Evolutionary conservation across 2,113 vertebrate species (phyloP), one percentile per base, ranked within the genome.

Genomic region (Stigmatopora argus): DNA sequence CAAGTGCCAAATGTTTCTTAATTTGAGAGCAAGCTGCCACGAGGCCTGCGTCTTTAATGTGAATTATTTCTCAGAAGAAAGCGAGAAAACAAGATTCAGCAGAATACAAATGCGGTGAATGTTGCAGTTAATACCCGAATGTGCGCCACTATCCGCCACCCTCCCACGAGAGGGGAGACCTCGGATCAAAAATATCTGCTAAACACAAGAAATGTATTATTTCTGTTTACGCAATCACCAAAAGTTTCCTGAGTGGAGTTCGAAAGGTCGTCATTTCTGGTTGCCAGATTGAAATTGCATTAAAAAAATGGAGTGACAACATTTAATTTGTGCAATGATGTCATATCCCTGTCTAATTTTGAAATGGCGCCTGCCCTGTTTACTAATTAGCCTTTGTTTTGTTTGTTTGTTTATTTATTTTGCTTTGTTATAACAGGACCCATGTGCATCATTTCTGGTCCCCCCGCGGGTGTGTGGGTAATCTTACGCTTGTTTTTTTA

Each of bases 101-200:
- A 78, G 58, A 66, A 77, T 71, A 69, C 44, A 67, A 74, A 80
- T 18, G 58, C 69, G 41, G 34, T 64, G 57, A 1, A 64, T 72
- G 46, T 48, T 69, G 73, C 7, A 38, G 72, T 72, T 78, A 35
- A 49, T 70, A 48, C 67, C 74, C 57, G 6, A 41, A 7, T 4
- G 4, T 41, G 38, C 9, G 38, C 38, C 9, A 31, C 26, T 41
- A 8, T 1, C 35, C 63, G 55, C 65, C 13, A 0, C 59, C 19
- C 44, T 15, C 56, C 62, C n/a, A n/a, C 26, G 13, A 65, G 44
- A 63, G 63, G 6, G 4, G 57, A 73, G 69, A 78, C 47, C 49
- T 13, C 41, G 80, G 77, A 79, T 81, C 74, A 87, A 83, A n/a
- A 72, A 47, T 67, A 67, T 72, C 69, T 65, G 68, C 38, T 67